Evolutionary conservation across 64 coral and sea anemone species (phyloP), one percentile per base, ranked within the genome.

Genomic region (Cladopsammia gracilis): DNA sequence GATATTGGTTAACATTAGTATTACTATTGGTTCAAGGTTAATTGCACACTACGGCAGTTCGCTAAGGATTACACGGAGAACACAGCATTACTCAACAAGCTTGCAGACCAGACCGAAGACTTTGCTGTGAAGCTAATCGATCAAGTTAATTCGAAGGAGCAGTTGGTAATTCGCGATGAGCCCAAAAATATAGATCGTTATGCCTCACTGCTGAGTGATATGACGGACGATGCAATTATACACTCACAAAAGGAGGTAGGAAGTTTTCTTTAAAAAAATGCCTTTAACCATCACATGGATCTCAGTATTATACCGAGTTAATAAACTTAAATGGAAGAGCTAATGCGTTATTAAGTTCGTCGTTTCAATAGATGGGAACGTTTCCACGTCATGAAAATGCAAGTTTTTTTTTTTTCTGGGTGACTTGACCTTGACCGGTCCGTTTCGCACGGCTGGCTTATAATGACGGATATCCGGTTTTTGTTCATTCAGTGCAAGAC

Each of bases 71-170:
- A 9, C 16, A 48, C 62, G 19, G 80, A 84, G 60, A 84, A 84
- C 20, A 84, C 80, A 4, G 62, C 43, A 19, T 48, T 67, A 13
- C 58, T 84, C 13, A 84, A 62, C 43, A 66, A 68, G 44, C 80
- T 84, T 67, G 80, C 80, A 49, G 80, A 84, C 34, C 80, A 84
- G 80, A 84, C 80, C 10, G 80, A 84, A 46, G 80, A 84, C 1
- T 84, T 84, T 22, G 80, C 80, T 49, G 80, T 84, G 7, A 60
- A 67, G 46, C 47, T 84, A 7, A 84, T 84, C 10, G 80, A 84
- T 68, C 80, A 67, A 49, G 62, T 68, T 3, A 67, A 48, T 84
- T 60, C 43, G 44, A 50, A 19, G 7, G 43, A 84, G 80, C 18
- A 84, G 80, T 10, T 84, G 18, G 80, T 67, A 11, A 66, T 64